phyloP scores from a whole-genome alignment of 2,113 vertebrate genomes.

The Lagopus muta region DNA sequence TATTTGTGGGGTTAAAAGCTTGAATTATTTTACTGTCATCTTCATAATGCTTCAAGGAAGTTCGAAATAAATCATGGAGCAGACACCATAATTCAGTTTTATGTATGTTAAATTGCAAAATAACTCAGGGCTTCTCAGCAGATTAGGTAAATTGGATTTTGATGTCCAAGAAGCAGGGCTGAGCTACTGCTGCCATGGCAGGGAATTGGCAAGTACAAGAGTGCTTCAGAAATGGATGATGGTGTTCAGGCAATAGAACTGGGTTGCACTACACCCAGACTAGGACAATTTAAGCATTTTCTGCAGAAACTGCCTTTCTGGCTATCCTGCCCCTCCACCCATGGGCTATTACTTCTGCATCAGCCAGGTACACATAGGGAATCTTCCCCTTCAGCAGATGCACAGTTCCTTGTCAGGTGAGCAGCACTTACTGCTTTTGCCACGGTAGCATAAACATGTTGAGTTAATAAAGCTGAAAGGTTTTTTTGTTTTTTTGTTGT shows the following conservation, averaged over 20 bases:
- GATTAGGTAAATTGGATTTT: neutral
- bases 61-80: neutral
- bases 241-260: neutral
- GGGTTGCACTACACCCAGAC: neutral
- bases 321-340: neutral
- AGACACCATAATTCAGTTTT: neutral
- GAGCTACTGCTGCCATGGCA: neutral
- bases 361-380: fast-evolving
- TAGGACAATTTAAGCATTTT: neutral
- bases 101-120: neutral
- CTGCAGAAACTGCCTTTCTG: neutral
- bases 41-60: neutral
- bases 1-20: neutral
- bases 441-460: constrained; percentile 30
- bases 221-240: neutral
- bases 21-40: neutral
- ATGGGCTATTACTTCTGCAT: neutral
- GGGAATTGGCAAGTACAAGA: neutral
- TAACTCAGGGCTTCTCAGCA: neutral
- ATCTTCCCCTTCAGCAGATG: neutral
- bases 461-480: constrained; percentile 33
- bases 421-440: constrained; percentile 13
- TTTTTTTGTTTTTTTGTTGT: no score
- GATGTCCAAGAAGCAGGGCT: neutral
- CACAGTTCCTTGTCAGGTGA: neutral